These are phyloP conservation scores for Numenius arquata DNA, from an alignment of 2,113 vertebrate genomes.

Conservation along the genomic window DNA sequence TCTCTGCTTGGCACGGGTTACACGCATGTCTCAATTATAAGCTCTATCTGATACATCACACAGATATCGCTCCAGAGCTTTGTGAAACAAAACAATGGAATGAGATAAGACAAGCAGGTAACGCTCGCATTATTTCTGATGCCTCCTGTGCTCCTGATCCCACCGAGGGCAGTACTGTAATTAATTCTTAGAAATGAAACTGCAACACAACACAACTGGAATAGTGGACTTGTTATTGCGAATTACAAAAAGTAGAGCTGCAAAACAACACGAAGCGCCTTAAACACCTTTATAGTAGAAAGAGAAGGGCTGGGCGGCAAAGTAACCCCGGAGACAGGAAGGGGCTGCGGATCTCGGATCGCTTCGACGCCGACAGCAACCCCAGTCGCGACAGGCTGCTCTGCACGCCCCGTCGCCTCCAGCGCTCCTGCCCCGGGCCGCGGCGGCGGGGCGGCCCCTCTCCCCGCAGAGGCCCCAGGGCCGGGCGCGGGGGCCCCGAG, in stretches of 20 bases:
- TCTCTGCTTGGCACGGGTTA: neutral
- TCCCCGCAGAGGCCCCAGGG: neutral
- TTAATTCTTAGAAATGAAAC: neutral
- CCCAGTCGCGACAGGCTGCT: neutral
- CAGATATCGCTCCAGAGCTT: neutral
- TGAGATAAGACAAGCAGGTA: neutral
- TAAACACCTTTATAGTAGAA: fast-evolving
- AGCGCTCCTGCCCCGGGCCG: neutral
- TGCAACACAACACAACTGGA: neutral
- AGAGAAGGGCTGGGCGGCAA: neutral
- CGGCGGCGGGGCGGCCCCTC: neutral
- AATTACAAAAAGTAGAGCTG: neutral
- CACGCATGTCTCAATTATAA: neutral
- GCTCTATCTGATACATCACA: neutral
- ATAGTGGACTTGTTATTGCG: fast-evolving
- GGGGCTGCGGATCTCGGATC: neutral
- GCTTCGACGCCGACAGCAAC: fast-evolving
- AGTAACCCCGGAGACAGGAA: neutral
- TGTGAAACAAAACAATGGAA: neutral
- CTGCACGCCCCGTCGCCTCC: neutral
- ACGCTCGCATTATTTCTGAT: neutral
- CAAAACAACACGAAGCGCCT: neutral
- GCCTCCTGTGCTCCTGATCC: neutral
- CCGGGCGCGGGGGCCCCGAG: neutral
- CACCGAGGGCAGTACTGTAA: neutral